These are phyloP conservation scores for Urocolius indicus DNA, from an alignment of 2,113 vertebrate species.

Conservation along the genomic window DNA sequence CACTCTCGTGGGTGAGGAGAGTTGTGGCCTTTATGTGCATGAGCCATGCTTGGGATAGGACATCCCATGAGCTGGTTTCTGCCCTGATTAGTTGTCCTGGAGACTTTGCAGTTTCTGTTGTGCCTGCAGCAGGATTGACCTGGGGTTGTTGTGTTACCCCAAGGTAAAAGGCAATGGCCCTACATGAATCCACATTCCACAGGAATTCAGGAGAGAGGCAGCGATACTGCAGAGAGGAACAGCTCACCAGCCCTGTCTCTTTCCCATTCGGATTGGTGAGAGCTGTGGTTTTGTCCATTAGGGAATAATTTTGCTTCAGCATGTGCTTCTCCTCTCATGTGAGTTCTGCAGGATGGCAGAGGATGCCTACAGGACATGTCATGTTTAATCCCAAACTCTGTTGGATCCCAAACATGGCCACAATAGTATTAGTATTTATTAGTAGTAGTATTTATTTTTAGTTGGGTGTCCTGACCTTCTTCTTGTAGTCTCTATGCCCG, in stretches of 20 bases:
- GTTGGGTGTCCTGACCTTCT: neutral
- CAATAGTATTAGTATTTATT: too few relatives aligned
- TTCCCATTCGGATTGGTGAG: neutral
- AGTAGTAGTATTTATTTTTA: too few relatives aligned
- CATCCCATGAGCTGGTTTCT: neutral
- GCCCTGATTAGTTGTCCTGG: neutral
- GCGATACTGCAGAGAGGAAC: neutral
- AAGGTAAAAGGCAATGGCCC: neutral
- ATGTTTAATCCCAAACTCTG: neutral
- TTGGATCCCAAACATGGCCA: neutral
- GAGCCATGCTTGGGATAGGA: fast-evolving
- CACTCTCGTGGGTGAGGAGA: neutral
- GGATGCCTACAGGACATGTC: neutral
- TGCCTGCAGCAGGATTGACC: neutral
- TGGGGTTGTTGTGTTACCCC: neutral
- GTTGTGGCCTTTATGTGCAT: fast-evolving
- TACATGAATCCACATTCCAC: neutral
- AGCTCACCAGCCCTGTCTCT: neutral
- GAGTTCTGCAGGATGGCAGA: neutral
- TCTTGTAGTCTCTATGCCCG: neutral
- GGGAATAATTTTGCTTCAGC: neutral
- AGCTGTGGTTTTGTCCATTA: neutral
- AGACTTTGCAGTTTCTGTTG: neutral
- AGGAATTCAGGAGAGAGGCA: neutral
- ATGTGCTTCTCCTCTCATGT: neutral